Evolutionary conservation across 2,113 vertebrate genomes (phyloP).

Genomic region (Dicrurus megarhynchus): DNA sequence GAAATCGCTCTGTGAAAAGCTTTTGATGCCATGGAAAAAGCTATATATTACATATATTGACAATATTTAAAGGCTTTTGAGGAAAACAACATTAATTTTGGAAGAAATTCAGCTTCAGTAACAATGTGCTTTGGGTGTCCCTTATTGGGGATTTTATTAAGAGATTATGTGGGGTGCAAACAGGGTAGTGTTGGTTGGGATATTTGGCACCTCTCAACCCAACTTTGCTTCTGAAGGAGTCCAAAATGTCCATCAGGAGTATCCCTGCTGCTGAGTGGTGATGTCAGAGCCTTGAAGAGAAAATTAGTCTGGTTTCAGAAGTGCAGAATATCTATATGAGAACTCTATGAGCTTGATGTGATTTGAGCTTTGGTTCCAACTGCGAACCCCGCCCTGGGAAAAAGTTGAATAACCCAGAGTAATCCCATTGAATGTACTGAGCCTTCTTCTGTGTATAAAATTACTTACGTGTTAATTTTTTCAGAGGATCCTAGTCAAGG

Average conservation of each 20-base stretch:
- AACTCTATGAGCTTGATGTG: slow-evolving; percentile 1
- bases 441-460: slow-evolving; percentile 29
- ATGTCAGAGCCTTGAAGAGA: background rate
- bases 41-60: background rate
- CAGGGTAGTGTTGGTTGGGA: background rate
- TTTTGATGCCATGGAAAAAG: background rate
- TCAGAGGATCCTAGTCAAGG: slow-evolving; percentile 21
- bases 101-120: background rate
- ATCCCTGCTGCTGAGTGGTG: background rate
- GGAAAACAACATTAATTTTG: background rate
- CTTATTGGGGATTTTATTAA: background rate
- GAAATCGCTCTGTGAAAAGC: background rate
- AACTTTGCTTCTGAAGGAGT: background rate
- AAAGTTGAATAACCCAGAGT: background rate
- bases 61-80: background rate
- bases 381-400: background rate
- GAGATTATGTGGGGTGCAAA: background rate
- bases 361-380: slow-evolving; percentile 10
- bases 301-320: background rate
- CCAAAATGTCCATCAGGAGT: background rate
- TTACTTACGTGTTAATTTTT: slow-evolving; percentile 49
- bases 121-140: fast-evolving
- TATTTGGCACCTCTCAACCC: background rate
- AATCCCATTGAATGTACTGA: slow-evolving; percentile 11
- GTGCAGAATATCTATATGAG: background rate